These are phyloP conservation scores for Drosophila pseudotakahashii DNA, from an alignment of 2,888 invertebrate genomes.

Conservation along the genomic window DNA sequence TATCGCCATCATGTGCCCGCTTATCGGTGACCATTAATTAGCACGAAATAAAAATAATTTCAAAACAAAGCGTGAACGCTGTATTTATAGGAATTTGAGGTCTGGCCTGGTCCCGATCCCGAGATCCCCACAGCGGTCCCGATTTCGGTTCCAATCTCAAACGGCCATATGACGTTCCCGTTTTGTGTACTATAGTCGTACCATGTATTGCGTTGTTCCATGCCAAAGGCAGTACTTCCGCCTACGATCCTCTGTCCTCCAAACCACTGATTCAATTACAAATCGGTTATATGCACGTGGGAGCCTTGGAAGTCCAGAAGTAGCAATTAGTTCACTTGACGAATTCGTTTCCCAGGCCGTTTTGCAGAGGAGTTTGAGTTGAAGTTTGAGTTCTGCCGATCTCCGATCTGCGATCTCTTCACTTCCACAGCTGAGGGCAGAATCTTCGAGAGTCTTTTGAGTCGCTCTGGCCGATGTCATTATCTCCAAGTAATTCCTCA, in stretches of 20 bases:
- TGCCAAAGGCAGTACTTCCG: conserved; percentile 18
- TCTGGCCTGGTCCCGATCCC: conserved; percentile 10
- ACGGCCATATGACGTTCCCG: background rate
- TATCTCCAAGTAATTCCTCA: conserved; percentile 74
- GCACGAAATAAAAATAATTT: conserved; percentile 38
- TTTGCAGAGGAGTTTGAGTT: conserved; percentile 11
- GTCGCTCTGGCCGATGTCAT: conserved; percentile 53
- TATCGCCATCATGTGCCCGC: conserved; percentile 18
- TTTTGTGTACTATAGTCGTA: background rate
- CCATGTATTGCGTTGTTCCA: conserved; percentile 21
- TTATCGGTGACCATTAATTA: conserved; percentile 32
- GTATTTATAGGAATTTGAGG: conserved; percentile 19
- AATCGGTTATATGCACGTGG: conserved; percentile 14
- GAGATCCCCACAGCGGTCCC: background rate
- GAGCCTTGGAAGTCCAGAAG: conserved; percentile 11
- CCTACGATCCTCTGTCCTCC: conserved; percentile 9
- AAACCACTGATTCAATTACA: conserved; percentile 29
- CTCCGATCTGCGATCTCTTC: conserved; percentile 3
- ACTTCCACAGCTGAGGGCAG: background rate
- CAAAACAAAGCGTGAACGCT: conserved; percentile 33
- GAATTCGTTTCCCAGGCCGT: conserved; percentile 13
- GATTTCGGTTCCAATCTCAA: conserved; percentile 4
- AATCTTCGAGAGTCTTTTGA: background rate
- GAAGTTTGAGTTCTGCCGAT: background rate
- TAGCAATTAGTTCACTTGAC: conserved; percentile 40